phyloP scores from a whole-genome alignment of 2,113 vertebrate genomes.

The Eudyptes chrysolophus region DNA sequence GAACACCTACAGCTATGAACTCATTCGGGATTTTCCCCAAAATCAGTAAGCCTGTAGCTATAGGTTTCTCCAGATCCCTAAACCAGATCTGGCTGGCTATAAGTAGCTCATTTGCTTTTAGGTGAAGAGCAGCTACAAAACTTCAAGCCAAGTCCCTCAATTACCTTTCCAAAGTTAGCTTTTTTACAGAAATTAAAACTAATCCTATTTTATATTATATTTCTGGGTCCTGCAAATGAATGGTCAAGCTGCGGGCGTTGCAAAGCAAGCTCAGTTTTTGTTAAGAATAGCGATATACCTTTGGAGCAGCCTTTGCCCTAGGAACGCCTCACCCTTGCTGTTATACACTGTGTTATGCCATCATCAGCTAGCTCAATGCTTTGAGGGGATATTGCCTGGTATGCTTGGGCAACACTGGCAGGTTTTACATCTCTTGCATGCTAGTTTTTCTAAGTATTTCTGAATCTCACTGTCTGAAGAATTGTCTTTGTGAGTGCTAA shows the following conservation, averaged over 20 bases:
- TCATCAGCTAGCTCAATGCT: not conserved
- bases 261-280: not conserved
- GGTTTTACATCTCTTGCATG: not conserved
- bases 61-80: not conserved
- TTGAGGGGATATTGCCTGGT: not conserved
- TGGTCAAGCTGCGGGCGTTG: not conserved
- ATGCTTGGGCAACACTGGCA: not conserved
- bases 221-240: not conserved
- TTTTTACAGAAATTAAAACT: not conserved
- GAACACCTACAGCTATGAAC: not conserved
- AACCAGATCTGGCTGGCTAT: not conserved
- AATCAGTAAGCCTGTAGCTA: not conserved
- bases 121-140: not conserved
- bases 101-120: not conserved
- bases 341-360: fast-evolving
- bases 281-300: not conserved
- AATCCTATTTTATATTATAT: not conserved
- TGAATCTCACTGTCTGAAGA: not conserved
- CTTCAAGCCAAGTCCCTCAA: not conserved
- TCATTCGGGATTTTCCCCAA: not conserved
- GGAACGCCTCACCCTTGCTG: not conserved
- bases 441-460: not conserved
- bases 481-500: not conserved
- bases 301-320: not conserved
- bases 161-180: not conserved